phyloP scores from a whole-genome alignment of 2,888 invertebrate genomes.

The Polyommatus icarus region DNA sequence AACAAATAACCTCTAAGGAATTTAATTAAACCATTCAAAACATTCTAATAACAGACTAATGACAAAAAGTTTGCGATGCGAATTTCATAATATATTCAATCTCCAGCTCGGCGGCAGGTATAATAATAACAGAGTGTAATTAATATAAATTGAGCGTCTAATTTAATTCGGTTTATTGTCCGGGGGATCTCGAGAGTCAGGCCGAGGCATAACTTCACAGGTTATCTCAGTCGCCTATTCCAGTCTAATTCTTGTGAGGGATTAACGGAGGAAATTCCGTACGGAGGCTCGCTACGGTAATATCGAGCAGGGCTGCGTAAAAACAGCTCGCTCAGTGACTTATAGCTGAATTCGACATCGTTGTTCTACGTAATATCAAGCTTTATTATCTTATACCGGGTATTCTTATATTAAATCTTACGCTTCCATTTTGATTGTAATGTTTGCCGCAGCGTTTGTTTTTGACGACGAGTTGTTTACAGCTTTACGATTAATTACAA shows the following conservation, averaged over 20 bases:
- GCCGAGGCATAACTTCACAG: constrained; percentile 23
- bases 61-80: constrained; percentile 8
- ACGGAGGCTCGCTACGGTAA: constrained; percentile 33
- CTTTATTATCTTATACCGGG: background rate
- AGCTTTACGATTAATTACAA: background rate
- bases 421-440: background rate
- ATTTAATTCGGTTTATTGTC: constrained; percentile 22
- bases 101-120: constrained; percentile 13
- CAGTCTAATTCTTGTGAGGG: constrained; percentile 37
- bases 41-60: constrained; percentile 11
- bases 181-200: constrained; percentile 14
- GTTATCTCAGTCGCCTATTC: constrained; percentile 37
- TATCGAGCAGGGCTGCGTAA: constrained; percentile 29
- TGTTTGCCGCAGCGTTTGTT: background rate
- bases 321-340: constrained; percentile 5
- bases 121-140: constrained; percentile 19
- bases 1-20: background rate
- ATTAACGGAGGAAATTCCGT: constrained; percentile 38
- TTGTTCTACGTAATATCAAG: background rate
- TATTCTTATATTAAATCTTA: background rate
- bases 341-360: background rate
- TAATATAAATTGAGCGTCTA: constrained; percentile 19
- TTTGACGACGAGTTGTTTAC: background rate
- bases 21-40: background rate
- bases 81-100: constrained; percentile 25